Percentiles rank a stretch among this genome's conserved stretches.
Evolutionary conservation across 1,140 invertebrate species (phyloP).

Genomic region (Lepidostoma basale): DNA sequence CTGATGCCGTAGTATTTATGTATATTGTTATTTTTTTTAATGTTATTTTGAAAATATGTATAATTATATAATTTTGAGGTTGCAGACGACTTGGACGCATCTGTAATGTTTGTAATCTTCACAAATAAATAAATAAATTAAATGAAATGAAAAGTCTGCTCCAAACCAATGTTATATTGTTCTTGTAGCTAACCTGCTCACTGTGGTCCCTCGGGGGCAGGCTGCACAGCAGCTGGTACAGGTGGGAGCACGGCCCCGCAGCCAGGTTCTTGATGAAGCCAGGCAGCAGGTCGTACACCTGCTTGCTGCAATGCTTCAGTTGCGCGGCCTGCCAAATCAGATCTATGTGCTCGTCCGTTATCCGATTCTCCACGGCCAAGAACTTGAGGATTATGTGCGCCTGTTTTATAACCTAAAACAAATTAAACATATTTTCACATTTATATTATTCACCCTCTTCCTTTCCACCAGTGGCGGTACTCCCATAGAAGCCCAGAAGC

Average conservation of each 20-base stretch:
- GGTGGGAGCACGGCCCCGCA: constrained; percentile 82
- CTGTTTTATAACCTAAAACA: constrained; percentile 85
- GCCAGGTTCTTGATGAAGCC: constrained; percentile 90
- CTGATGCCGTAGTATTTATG: no score
- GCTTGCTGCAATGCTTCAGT: constrained; percentile 91
- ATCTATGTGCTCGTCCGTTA: constrained; percentile 90
- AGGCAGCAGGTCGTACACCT: constrained; percentile 89
- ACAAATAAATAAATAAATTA: no score
- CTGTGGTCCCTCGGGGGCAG: constrained; percentile 90
- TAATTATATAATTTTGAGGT: no score
- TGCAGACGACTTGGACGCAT: no score
- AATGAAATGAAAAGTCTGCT: no score
- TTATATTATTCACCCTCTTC: no score
- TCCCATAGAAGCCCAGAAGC: no score
- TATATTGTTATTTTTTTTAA: no score
- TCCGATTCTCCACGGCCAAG: constrained; percentile 86
- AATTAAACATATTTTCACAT: no score
- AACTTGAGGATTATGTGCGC: constrained; percentile 93
- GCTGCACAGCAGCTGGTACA: constrained; percentile 82
- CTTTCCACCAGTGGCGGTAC: no score
- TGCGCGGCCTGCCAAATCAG: constrained; percentile 93
- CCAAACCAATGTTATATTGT: neutral
- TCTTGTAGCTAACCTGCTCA: constrained; percentile 70
- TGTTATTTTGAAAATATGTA: no score
- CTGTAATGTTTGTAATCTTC: no score